Percentiles rank a stretch among this genome's conserved stretches.
Conservation (phyloP, 2,888 invertebrate species). For the Acanthosepion lycidas region DNA sequence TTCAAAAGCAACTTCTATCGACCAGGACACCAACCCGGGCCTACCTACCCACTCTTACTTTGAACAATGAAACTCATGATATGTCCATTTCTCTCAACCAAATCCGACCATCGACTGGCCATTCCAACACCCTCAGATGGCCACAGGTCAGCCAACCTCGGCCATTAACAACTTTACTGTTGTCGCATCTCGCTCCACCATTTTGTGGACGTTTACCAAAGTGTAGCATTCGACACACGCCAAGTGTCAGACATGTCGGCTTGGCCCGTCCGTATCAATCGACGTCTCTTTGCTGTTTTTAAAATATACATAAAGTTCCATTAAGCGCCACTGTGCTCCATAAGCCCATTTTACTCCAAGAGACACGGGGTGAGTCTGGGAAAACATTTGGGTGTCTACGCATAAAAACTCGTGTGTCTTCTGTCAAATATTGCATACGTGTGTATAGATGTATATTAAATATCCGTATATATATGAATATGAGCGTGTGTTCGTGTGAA, state of each 20-base stretch:
- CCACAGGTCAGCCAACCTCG: not conserved
- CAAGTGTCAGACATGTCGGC: not conserved
- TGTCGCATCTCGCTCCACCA: not conserved
- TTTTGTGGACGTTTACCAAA: not conserved
- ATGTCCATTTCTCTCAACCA: conserved; percentile 17
- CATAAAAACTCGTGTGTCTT: not conserved
- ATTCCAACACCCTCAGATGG: not conserved
- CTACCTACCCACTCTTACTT: not conserved
- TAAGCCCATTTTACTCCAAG: not conserved
- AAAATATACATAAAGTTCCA: not conserved
- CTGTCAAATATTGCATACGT: not conserved
- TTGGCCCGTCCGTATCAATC: not conserved
- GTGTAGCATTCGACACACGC: not conserved
- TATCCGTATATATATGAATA: too few relatives aligned
- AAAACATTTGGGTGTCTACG: not conserved
- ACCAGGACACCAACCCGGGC: not conserved
- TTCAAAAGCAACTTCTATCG: not conserved
- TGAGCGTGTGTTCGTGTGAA: too few relatives aligned
- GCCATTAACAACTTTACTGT: conserved; percentile 20
- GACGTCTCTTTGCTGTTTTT: not conserved
- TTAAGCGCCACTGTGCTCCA: not conserved
- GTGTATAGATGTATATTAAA: not conserved
- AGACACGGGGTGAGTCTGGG: not conserved
- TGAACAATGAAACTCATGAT: not conserved
- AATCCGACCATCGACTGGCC: not conserved